phyloP scores from a whole-genome alignment of 2,888 invertebrate species.

The Hipparchia semele region DNA sequence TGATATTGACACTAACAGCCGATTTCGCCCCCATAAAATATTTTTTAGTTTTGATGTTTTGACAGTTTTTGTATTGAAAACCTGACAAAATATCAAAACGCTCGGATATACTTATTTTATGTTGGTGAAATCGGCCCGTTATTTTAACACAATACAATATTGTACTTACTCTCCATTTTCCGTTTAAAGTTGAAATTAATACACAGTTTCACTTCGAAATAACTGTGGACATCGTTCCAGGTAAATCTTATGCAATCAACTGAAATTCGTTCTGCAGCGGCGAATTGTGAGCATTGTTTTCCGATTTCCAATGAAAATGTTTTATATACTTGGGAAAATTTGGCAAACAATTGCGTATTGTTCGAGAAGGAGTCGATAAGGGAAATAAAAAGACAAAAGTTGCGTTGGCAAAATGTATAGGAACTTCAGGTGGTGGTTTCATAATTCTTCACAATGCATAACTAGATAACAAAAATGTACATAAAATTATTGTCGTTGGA shows the following conservation, averaged over 20 bases:
- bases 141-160: not conserved
- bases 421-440: conserved; percentile 26
- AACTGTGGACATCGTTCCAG: not conserved
- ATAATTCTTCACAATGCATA: conserved; percentile 2
- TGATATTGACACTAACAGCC: no score
- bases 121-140: no score
- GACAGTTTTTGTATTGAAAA: no score
- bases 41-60: no score
- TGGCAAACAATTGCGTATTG: conserved; percentile 71
- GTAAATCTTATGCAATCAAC: conserved; percentile 27
- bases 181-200: conserved; percentile 11
- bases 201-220: conserved; percentile 16
- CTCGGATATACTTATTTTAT: no score
- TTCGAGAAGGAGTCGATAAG: conserved; percentile 58
- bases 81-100: no score
- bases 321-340: conserved; percentile 63
- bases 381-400: conserved; percentile 36
- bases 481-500: no score
- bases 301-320: conserved; percentile 49
- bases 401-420: not conserved
- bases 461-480: no score
- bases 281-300: conserved; percentile 41
- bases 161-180: conserved; percentile 40
- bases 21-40: no score
- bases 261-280: conserved; percentile 36